Conservation (phyloP, 2,113 vertebrate species). For the Opisthocomus hoazin region DNA sequence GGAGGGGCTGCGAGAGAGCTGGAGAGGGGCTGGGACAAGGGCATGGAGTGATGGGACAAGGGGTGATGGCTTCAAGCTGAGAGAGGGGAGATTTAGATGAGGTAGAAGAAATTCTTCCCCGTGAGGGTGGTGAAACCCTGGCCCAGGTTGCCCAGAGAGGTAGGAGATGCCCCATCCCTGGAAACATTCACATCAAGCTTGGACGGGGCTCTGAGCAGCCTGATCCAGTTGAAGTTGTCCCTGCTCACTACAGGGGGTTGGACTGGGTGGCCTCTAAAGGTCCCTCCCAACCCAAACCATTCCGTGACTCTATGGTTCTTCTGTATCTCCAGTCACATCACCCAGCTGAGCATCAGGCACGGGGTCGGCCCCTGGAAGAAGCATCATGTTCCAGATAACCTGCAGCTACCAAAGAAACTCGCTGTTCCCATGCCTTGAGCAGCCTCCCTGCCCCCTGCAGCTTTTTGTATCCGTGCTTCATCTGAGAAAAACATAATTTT, state of each 20-base stretch:
- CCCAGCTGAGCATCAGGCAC: not conserved
- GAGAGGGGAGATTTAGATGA: not conserved
- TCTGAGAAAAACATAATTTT: not conserved
- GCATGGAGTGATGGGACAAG: not conserved
- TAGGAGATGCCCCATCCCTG: not conserved
- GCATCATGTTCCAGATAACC: not conserved
- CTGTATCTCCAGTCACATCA: not conserved
- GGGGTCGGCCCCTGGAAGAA: not conserved
- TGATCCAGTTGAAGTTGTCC: fast-evolving
- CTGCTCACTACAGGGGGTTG: fast-evolving
- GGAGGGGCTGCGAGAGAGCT: no score
- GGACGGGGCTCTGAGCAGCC: not conserved
- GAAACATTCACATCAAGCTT: fast-evolving
- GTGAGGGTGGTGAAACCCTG: fast-evolving
- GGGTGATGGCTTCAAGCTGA: fast-evolving
- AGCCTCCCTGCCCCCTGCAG: not conserved
- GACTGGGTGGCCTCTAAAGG: fast-evolving
- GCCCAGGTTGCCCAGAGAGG: not conserved
- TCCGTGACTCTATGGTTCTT: not conserved
- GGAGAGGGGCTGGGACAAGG: no score
- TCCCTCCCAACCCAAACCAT: not conserved
- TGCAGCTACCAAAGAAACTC: not conserved
- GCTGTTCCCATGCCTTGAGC: not conserved
- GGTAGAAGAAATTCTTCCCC: fast-evolving
- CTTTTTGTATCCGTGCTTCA: not conserved